Conservation (phyloP, 2,888 invertebrate genomes). For the Hylaea fasciaria region DNA sequence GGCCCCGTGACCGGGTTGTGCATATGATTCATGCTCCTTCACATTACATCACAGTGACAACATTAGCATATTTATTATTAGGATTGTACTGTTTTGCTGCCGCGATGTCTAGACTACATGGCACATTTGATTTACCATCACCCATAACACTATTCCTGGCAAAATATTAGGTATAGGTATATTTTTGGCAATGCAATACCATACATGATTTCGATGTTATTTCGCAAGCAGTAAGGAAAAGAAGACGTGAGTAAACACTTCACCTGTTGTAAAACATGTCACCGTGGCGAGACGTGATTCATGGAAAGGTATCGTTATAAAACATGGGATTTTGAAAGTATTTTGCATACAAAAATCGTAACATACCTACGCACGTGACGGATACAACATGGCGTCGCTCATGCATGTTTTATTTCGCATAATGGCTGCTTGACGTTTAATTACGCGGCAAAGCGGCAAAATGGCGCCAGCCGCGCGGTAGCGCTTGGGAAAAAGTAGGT, state of each 20-base stretch:
- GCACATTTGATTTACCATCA: not conserved
- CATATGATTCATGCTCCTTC: constrained; percentile 37
- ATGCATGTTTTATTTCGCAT: constrained; percentile 60
- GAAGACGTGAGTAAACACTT: not conserved
- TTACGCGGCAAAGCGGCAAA: constrained; percentile 56
- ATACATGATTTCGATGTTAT: constrained; percentile 1
- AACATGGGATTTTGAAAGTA: constrained; percentile 28
- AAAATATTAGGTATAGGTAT: not conserved
- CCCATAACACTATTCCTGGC: not conserved
- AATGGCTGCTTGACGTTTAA: constrained; percentile 75
- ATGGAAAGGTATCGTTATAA: constrained; percentile 11
- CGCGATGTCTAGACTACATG: constrained; percentile 23
- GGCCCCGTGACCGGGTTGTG: constrained; percentile 49
- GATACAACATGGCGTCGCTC: constrained; percentile 39
- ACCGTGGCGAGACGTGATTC: not conserved
- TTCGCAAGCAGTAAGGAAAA: constrained; percentile 19
- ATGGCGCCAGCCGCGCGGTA: constrained; percentile 42
- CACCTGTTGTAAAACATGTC: not conserved
- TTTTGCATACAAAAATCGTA: constrained; percentile 31
- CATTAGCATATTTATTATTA: constrained; percentile 32
- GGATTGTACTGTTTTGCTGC: constrained; percentile 12
- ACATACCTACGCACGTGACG: constrained; percentile 37
- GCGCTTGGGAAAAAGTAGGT: constrained; percentile 39
- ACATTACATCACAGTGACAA: constrained; percentile 28
- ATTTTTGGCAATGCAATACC: not conserved